Base-by-base conservation (phyloP, 2,113 vertebrate genomes). In the Etia nguti region DNA sequence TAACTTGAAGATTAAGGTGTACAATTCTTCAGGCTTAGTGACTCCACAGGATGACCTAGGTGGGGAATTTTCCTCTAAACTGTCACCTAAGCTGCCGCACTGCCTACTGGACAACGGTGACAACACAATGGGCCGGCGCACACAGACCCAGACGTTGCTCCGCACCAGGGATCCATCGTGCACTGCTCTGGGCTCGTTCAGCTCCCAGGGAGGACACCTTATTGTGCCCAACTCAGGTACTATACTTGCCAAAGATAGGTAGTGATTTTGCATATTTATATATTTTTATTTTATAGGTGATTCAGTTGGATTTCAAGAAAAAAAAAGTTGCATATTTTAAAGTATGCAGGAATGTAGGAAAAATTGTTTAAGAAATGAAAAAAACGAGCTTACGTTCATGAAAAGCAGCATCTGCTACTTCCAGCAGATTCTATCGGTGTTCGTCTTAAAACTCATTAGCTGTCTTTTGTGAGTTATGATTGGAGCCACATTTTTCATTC, bases 1-100 rank as follows among this genome's bases (percentile, higher is more conserved):
- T 43, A 99, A 98, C 95, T 93, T 99, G 94, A 99, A 99, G 95
- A 99, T 99, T 93, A 99, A 99, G 93, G 98, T 99, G 73, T 99
- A 98, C 89, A 99, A 98, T 92, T 98, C 97, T 5, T 98, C 98
- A 0, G 98, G 98, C 0, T 94, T 98, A 31, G 97, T 98, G 88
- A 98, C 98, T 0, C 98, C 98, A 2, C 98, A 99, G 92, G 98
- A 99, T 50, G 98, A 99, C 83, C 96, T 98, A 16, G 97, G 97
- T 16, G 95, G 95, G 20, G 98, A 99, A 85, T 97, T 98, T 90
- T 97, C 97, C 12, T 97, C 98, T 80, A 99, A 98, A 92, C 95
- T 99, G 34, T 99, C 98, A 1, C 98, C 98, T 0, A 98, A 98
- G 92, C 96, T 98, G 54, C 97, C 97, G 0, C 98, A 99, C 86